Percentiles rank a stretch among this genome's conserved stretches.
Evolutionary conservation across 2,797 vertebrate genomes (phyloP).

Genomic region (Danio choprae): DNA sequence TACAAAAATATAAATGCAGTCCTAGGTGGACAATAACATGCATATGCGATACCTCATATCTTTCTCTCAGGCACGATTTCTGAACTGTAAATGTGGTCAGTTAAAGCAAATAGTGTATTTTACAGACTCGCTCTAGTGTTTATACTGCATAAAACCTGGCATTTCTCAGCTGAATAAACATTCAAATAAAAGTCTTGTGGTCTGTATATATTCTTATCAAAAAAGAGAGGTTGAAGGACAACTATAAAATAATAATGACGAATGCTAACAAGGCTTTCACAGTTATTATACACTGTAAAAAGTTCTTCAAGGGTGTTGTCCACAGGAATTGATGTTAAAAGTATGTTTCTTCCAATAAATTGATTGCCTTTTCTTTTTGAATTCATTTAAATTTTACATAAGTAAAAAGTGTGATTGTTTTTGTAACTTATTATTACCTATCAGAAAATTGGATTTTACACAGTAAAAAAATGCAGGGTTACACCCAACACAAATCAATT

Average conservation of each 20-base stretch:
- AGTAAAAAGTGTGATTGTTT: too few species aligned
- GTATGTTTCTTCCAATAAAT: background rate
- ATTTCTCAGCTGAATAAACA: constrained; percentile 32
- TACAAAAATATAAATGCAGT: constrained; percentile 38
- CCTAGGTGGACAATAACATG: constrained; percentile 28
- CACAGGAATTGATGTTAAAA: background rate
- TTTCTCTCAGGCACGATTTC: constrained; percentile 14
- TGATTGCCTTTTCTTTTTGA: background rate
- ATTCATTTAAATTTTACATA: too few species aligned
- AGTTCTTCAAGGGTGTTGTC: background rate
- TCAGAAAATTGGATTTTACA: too few species aligned
- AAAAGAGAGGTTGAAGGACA: background rate
- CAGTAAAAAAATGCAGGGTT: too few species aligned
- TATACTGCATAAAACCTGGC: constrained; percentile 28
- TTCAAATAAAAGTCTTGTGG: constrained; percentile 22
- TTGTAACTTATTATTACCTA: too few species aligned
- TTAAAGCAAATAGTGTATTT: constrained; percentile 52
- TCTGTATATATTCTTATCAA: background rate
- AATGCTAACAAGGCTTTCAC: background rate
- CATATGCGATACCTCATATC: constrained; percentile 29
- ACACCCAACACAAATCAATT: too few species aligned
- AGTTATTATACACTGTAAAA: background rate
- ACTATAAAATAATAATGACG: background rate
- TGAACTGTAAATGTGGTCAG: constrained; percentile 39
- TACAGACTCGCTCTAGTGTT: constrained; percentile 35